Evolutionary conservation across 2,797 vertebrate species (phyloP), one percentile per base, ranked within the genome.

Genomic region (Margarornis squamiger): DNA sequence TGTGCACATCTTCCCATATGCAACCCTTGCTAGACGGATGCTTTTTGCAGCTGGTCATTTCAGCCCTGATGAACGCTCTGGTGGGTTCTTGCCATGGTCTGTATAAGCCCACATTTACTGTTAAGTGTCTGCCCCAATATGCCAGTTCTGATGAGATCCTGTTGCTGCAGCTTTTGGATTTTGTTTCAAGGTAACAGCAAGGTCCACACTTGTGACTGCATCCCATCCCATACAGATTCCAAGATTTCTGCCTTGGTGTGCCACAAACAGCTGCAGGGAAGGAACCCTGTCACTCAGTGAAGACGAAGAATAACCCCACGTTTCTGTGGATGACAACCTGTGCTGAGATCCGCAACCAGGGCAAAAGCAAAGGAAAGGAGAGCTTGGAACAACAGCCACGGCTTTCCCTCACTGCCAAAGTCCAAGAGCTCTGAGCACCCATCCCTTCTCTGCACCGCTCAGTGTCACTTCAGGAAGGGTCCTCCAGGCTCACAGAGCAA

Each of bases 11-110:
- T 91, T 95, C 66, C 65, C 71, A 90, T 9, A 21, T 7, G 29
- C 72, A 83, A 63, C 83, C 70, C 43, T 76, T 52, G 27, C 78
- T 82, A 63, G 32, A 70, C 8, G 70, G 92, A 81, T 94, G 82
- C 49, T 84, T 95, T 96, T 90, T 92, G 79, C 75, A 95, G 93
- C 82, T 91, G 91, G 70, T 34, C 34, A 49, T 82, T 81, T 55
- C 70, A 93, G 73, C 54, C 39, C 20, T 34, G 39, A 88, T 55
- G 79, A 90, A 90, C 2, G 20, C 34, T 88, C 34, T 73, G 57
- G 46, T 27, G 82, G 82, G 91, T 58, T 27, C 49, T 65, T 79
- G 75, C 67, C 43, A 30, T 1, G 7, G 17, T 46, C 62, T 82
- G 80, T 61, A 9, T 54, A 72, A 92, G 9, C 18, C 49, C 8